Conservation (phyloP, 2,113 vertebrate species). For the Elephas maximus region DNA sequence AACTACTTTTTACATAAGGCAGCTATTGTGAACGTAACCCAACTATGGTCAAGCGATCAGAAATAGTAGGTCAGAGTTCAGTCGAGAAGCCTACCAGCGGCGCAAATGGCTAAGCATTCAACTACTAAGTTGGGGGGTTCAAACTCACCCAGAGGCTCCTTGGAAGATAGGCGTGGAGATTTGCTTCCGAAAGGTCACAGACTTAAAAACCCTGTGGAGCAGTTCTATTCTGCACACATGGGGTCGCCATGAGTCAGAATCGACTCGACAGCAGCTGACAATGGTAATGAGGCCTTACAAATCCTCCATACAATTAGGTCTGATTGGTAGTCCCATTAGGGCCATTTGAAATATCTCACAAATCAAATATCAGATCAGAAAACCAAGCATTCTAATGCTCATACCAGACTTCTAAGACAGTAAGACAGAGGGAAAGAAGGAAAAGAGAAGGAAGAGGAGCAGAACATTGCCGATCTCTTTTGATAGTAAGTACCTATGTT, state of each 20-base stretch:
- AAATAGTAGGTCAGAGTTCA: not conserved
- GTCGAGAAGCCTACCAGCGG: not conserved
- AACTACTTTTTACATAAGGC: not conserved
- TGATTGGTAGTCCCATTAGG: not conserved
- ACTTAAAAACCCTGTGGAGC: not conserved
- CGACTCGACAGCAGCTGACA: not conserved
- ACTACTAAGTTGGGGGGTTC: not conserved
- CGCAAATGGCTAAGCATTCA: not conserved
- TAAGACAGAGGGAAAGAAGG: not conserved
- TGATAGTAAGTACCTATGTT: not conserved
- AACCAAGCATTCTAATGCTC: not conserved
- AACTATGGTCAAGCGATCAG: not conserved
- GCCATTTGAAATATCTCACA: not conserved
- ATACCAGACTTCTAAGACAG: not conserved
- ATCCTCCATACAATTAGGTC: too few relatives aligned
- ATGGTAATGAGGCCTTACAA: not conserved
- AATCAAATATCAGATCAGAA: not conserved
- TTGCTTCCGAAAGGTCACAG: not conserved
- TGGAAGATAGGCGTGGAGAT: not conserved
- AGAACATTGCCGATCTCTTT: not conserved
- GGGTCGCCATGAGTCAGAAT: not conserved
- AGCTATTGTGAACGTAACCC: not conserved
- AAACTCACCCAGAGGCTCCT: not conserved
- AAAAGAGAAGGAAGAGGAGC: not conserved
- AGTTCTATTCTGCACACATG: not conserved